Conservation (phyloP, 2,888 invertebrate species). For the Lysandra bellargus region DNA sequence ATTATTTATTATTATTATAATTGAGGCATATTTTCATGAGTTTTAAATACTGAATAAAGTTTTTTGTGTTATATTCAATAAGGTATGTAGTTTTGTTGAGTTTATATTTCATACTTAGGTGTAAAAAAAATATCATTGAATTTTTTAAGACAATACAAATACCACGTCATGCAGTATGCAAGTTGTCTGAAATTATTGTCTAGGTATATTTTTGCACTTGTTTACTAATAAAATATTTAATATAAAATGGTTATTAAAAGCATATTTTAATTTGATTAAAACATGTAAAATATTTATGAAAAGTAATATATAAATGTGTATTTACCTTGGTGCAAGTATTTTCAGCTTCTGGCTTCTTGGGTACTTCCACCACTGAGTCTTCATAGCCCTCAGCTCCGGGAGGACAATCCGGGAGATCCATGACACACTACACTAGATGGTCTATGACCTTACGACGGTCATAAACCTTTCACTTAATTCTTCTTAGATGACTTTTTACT, state of each 20-base stretch:
- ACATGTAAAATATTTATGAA: conserved; percentile 26
- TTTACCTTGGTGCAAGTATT: conserved; percentile 69
- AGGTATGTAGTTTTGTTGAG: too few species aligned
- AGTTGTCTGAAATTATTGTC: not conserved
- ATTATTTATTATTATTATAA: too few species aligned
- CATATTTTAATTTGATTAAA: not conserved
- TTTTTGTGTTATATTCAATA: too few species aligned
- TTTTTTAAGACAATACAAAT: not conserved
- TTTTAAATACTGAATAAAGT: too few species aligned
- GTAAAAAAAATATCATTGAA: not conserved
- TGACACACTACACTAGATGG: conserved; percentile 72
- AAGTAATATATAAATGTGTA: conserved; percentile 44
- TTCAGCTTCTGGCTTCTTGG: conserved; percentile 56
- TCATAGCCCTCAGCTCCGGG: conserved; percentile 75
- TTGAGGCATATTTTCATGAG: too few species aligned
- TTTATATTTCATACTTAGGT: too few species aligned
- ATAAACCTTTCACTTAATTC: conserved; percentile 54
- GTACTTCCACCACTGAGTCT: conserved; percentile 66
- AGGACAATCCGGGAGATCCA: conserved; percentile 75
- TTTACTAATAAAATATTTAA: not conserved
- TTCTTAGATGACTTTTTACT: conserved; percentile 39
- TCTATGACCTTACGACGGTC: conserved; percentile 67
- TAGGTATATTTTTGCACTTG: not conserved
- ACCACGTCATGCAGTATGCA: not conserved
- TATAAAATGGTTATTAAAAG: not conserved